These are phyloP conservation scores for Thunnus thynnus DNA, from an alignment of 2,113 vertebrate species.

Conservation along the genomic window DNA sequence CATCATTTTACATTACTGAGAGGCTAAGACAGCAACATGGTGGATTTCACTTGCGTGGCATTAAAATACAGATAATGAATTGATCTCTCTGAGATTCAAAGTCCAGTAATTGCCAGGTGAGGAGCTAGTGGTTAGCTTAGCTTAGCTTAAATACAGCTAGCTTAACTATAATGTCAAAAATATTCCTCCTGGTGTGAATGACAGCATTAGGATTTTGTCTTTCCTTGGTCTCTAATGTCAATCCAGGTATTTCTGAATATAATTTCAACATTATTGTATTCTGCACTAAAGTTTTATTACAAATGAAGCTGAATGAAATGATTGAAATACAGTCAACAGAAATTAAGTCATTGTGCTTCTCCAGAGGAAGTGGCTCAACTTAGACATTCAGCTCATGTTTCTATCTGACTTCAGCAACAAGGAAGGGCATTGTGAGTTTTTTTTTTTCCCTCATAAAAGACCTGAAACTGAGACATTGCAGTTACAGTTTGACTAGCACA, in stretches of 20 bases:
- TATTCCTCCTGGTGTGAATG: not conserved
- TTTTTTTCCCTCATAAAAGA: not conserved
- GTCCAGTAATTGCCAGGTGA: slow-evolving; percentile 30
- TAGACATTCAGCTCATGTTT: slow-evolving; percentile 4
- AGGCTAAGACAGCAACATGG: not conserved
- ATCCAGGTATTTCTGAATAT: too few relatives aligned
- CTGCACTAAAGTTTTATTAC: not conserved
- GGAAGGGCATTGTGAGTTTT: not conserved
- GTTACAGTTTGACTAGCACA: too few relatives aligned
- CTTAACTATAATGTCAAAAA: too few relatives aligned
- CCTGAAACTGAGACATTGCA: too few relatives aligned
- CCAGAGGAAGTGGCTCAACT: not conserved
- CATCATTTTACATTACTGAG: not conserved
- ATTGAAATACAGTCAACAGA: not conserved
- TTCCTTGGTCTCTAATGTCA: not conserved
- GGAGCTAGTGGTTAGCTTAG: too few relatives aligned
- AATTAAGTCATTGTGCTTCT: too few relatives aligned
- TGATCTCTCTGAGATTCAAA: slow-evolving; percentile 24
- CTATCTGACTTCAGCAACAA: not conserved
- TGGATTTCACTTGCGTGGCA: slow-evolving; percentile 22
- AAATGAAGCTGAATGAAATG: not conserved
- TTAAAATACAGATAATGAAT: slow-evolving; percentile 48
- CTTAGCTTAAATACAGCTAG: too few relatives aligned
- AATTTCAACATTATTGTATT: not conserved
- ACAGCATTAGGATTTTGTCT: not conserved